A percentile compares a stretch with the other conserved stretches of the same genome.
These are phyloP conservation scores for Gephyroberyx darwinii DNA, from an alignment of 2,797 vertebrate genomes.

Conservation along the genomic window DNA sequence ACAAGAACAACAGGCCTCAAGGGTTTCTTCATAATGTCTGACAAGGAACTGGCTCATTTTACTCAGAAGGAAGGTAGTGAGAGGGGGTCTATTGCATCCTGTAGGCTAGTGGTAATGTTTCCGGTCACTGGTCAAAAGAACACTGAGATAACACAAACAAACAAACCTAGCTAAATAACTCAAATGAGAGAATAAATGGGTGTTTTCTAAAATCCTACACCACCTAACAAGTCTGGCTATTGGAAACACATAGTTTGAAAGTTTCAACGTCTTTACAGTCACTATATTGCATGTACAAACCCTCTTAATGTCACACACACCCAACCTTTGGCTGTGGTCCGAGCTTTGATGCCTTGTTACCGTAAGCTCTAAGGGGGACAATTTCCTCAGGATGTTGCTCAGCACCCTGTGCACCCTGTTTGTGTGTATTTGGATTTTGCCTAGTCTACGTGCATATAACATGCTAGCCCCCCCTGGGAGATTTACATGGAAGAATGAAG, in stretches of 20 bases:
- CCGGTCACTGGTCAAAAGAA: conserved; percentile 34
- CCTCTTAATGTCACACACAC: conserved; percentile 11
- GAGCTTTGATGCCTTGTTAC: conserved; percentile 60
- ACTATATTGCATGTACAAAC: not conserved
- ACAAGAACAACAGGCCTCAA: conserved; percentile 27
- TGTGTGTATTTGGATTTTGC: conserved; percentile 41
- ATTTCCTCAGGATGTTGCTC: conserved; percentile 72
- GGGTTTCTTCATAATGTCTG: conserved; percentile 33
- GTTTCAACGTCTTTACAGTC: not conserved
- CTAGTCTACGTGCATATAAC: conserved; percentile 25
- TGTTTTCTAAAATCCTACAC: not conserved
- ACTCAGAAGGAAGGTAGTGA: conserved; percentile 11
- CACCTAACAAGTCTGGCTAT: not conserved
- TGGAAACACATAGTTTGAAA: not conserved
- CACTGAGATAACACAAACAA: conserved; percentile 1
- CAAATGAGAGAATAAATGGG: not conserved
- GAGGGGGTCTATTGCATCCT: conserved; percentile 27
- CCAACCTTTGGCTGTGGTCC: conserved; percentile 30
- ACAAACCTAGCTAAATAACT: conserved; percentile 23
- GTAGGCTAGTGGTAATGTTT: conserved; percentile 30
- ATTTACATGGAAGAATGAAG: no score
- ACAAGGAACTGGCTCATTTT: conserved; percentile 44
- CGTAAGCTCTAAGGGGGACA: conserved; percentile 52
- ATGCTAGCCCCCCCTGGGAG: not conserved
- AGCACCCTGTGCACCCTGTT: conserved; percentile 35